Evolutionary conservation across 2,888 invertebrate genomes (phyloP).

Genomic region (Gonocerus acuteangulatus): DNA sequence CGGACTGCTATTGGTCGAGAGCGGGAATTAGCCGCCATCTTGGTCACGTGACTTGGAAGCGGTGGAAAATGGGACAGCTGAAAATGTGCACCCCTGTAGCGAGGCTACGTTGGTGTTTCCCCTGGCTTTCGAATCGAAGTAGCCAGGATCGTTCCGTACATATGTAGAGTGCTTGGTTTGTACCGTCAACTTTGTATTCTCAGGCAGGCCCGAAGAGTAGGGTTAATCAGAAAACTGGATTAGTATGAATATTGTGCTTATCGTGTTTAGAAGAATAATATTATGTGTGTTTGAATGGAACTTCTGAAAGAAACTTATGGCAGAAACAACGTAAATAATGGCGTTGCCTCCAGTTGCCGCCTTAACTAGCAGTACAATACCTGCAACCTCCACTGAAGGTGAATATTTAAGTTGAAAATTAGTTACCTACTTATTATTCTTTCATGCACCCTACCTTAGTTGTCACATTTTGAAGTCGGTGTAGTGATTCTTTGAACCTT

Average conservation of each 20-base stretch:
- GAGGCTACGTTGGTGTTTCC: conserved; percentile 46
- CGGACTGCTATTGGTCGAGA: conserved; percentile 44
- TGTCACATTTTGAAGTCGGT: no score
- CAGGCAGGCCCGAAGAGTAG: background rate
- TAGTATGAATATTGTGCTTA: conserved; percentile 5
- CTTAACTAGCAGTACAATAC: conserved; percentile 39
- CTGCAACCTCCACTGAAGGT: conserved; percentile 35
- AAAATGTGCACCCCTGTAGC: conserved; percentile 51
- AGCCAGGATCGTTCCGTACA: conserved; percentile 28
- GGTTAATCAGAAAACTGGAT: background rate
- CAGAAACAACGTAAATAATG: conserved; percentile 41
- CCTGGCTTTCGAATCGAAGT: conserved; percentile 40
- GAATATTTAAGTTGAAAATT: conserved; percentile 4
- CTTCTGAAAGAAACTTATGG: conserved; percentile 34
- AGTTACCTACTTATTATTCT: no score
- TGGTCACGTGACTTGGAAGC: conserved; percentile 55
- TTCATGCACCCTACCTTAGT: no score
- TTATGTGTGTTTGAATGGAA: conserved; percentile 28
- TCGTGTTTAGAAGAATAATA: background rate
- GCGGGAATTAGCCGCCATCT: conserved; percentile 53
- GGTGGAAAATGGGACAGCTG: conserved; percentile 56
- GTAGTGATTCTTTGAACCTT: no score
- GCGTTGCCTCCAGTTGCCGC: conserved; percentile 43
- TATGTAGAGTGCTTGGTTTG: conserved; percentile 18
- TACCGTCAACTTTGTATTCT: no score